A percentile compares a stretch with the other conserved stretches of the same genome.
phyloP scores from a whole-genome alignment of 2,888 invertebrate species.

The Harpalus rufipes region DNA sequence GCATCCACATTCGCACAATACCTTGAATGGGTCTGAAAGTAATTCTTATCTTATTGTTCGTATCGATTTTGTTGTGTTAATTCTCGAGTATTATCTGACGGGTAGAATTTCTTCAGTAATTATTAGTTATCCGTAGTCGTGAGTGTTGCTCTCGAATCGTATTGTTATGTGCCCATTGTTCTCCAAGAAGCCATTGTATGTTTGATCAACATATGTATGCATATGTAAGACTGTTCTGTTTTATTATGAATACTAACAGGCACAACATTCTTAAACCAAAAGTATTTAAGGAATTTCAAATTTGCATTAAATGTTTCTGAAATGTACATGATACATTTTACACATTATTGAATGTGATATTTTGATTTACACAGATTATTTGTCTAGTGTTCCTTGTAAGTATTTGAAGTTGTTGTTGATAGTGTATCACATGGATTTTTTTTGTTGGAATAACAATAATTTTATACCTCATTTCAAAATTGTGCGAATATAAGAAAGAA shows the following conservation, averaged over 20 bases:
- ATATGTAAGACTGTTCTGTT: slow-evolving; percentile 33
- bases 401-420: no score
- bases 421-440: no score
- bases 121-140: slow-evolving; percentile 22
- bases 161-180: slow-evolving; percentile 47
- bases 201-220: slow-evolving; percentile 19
- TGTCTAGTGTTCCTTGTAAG: no score
- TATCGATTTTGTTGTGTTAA: slow-evolving; percentile 36
- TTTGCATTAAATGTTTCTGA: no score
- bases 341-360: no score
- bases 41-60: slow-evolving; percentile 8
- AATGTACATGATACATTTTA: no score
- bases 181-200: slow-evolving; percentile 38
- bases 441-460: no score
- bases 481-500: no score
- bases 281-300: not conserved
- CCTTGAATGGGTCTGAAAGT: slow-evolving; percentile 7
- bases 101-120: slow-evolving; percentile 41
- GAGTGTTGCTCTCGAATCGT: slow-evolving; percentile 21
- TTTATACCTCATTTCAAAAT: no score
- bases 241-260: slow-evolving; percentile 45
- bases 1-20: not conserved
- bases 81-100: slow-evolving; percentile 17
- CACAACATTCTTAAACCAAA: not conserved
- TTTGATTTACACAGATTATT: no score